These are phyloP conservation scores for Heptranchias perlo DNA, from an alignment of 2,113 vertebrate species.

Conservation along the genomic window DNA sequence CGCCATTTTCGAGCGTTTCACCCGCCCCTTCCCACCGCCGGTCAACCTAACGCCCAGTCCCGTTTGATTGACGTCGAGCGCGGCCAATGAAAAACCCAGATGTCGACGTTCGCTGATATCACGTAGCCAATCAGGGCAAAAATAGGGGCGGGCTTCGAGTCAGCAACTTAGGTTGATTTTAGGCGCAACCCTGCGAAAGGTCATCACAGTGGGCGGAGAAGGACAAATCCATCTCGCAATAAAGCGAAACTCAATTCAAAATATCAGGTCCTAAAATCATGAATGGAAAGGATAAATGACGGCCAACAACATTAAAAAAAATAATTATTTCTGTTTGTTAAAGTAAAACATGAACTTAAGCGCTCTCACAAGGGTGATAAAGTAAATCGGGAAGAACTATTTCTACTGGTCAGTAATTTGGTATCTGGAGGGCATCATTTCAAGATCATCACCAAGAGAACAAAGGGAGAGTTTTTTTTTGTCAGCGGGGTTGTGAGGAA, in stretches of 20 bases:
- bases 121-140: neutral
- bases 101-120: neutral
- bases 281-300: neutral
- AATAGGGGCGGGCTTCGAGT: neutral
- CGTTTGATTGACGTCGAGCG: neutral
- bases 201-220: neutral
- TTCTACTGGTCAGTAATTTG: no score
- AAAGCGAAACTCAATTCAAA: neutral
- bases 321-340: neutral
- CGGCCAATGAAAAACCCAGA: neutral
- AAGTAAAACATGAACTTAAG: neutral
- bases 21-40: neutral
- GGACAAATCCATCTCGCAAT: neutral
- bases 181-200: neutral
- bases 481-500: no score
- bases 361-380: neutral
- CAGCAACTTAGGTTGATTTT: neutral
- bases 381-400: no score
- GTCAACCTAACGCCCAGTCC: neutral
- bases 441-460: no score
- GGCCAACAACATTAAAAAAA: neutral
- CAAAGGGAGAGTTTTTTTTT: no score
- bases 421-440: no score
- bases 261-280: neutral
- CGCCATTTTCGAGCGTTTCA: slow-evolving; percentile 57